Base-by-base conservation (phyloP, 1,140 invertebrate species). In the Drosophila repleta region DNA sequence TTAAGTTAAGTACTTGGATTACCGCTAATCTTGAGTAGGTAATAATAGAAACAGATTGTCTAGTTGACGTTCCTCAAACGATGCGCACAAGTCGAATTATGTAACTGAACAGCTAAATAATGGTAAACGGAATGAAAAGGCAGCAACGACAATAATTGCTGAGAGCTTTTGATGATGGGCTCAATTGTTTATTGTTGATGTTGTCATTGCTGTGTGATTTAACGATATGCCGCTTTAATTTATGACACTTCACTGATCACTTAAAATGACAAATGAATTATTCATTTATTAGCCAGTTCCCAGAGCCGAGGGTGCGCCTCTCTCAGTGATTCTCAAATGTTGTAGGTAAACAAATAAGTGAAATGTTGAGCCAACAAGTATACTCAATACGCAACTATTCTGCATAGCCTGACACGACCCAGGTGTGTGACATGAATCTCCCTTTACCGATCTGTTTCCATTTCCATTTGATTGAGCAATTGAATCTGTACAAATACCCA, bases 61-160 rank as follows among this genome's bases (percentile, higher is more conserved):
- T 10, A 67, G 67, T 72, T 76, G 67, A 51, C 32, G 17, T 51
- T 29, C 29, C 29, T 29, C 8, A 29, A 29, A 29, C 29, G 29
- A 29, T 51, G 45, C 43, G 26, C 69, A 58, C 62, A 69, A 71
- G 70, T 58, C 74, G 39, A 67, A 64, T 82, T 83, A 72, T 72
- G 41, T 72, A 79, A 76, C 43, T 48, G 45, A 69, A 48, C 32
- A 70, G 41, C 39, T 60, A 18, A 63, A 48, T 11, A 45, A 35
- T 4, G 70, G 26, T 37, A 39, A 43, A 13, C 39, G 43, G 18
- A 37, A 45, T 46, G 17, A 56, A 62, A 41, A 37, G 3, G 32
- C 32, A 62, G 13, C 8, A 71, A 15, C 35, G 29, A 43, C 20
- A 60, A 53, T 11, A 58, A 60, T 56, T 45, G 62, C 2, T 37